These are phyloP conservation scores for Ormia ochracea DNA, from an alignment of 2,888 invertebrate genomes.

Conservation along the genomic window DNA sequence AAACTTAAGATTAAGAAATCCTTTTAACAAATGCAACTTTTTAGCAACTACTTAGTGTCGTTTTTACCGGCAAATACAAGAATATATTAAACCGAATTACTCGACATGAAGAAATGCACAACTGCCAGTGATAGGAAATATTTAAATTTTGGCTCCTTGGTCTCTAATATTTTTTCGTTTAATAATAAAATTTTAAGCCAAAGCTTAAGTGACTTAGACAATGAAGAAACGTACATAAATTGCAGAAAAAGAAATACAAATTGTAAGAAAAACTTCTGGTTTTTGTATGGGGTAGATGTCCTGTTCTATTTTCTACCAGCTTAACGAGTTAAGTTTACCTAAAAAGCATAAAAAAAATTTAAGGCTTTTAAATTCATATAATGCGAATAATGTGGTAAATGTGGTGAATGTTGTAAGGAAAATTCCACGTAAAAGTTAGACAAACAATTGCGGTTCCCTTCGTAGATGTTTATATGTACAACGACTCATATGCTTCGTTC, in stretches of 20 bases:
- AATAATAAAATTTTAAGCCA: not conserved
- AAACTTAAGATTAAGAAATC: not conserved
- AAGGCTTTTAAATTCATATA: too few species aligned
- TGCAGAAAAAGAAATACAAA: not conserved
- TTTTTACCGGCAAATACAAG: not conserved
- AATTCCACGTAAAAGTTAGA: too few species aligned
- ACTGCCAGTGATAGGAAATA: not conserved
- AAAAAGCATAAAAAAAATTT: too few species aligned
- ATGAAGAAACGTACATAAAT: not conserved
- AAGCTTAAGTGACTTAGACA: not conserved
- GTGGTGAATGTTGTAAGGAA: too few species aligned
- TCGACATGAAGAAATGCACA: not conserved
- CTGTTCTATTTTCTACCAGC: too few species aligned
- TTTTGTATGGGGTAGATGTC: not conserved
- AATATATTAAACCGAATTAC: not conserved
- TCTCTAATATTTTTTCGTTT: not conserved
- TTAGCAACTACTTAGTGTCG: conserved; percentile 25
- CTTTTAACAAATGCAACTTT: conserved; percentile 1
- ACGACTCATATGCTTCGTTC: not conserved
- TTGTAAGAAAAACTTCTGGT: not conserved
- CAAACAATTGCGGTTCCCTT: too few species aligned
- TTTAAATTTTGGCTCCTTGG: not conserved
- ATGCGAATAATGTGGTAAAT: too few species aligned
- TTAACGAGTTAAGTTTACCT: too few species aligned
- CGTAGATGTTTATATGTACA: not conserved